Evolutionary conservation across 2,797 vertebrate genomes (phyloP), one percentile per base, ranked within the genome.

Genomic region (Xenops minutus): DNA sequence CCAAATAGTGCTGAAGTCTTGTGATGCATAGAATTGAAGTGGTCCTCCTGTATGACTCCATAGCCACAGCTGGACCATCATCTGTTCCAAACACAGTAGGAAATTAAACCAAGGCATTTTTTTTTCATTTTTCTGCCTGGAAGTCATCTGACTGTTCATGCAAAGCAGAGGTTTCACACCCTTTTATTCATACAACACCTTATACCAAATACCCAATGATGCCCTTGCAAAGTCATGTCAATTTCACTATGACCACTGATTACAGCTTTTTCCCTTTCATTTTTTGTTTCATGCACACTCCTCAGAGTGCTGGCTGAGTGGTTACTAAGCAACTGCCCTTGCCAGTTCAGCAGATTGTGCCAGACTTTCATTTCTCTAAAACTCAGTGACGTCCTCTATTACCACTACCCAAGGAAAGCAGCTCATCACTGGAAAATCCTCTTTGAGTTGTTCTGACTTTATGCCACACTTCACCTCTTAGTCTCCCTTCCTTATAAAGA

Each of bases 131-230:
- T 94, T 46, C 84, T 98, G 94, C 85, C 84, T 97, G 96, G 96
- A 97, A 98, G 96, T 92, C 90, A 95, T 93, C 87, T 96, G 91
- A 79, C 44, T 74, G 80, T 59, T 92, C 85, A 97, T 97, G 97
- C 95, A 97, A 97, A 98, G 79, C 91, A 97, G 97, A 97, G 97
- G 97, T 98, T 98, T 98, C 97, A 96, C 97, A 97, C 97, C 84
- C 83, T 80, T 94, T 46, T 69, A 36, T 91, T 96, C 84, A 83
- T 84, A 34, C 85, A 89, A 82, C 82, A 88, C 81, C 80, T 85
- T 89, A 96, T 41, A 92, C 71, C 75, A 81, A 62, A 76, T 89
- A 92, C 88, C 73, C 59, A 0, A 72, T 89, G 56, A 88, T 91
- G 85, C 51, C 86, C 92, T 95, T 96, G 85, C 86, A 86, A 92